Percentiles rank a stretch among this genome's conserved stretches.
Conservation (phyloP, 2,113 vertebrate genomes). For the Datnioides undecimradiatus region DNA sequence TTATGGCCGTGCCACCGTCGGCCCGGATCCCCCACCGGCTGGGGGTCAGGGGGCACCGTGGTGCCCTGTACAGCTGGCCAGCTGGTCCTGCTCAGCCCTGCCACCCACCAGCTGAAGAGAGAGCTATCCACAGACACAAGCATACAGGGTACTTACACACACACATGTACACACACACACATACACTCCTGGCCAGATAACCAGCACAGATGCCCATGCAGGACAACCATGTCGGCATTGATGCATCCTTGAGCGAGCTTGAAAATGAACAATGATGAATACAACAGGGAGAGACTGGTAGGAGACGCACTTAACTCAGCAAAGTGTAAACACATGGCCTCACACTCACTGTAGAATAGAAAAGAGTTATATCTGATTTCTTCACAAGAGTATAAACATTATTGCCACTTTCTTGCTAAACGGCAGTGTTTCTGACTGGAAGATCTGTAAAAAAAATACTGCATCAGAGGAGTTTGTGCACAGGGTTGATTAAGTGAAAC, state of each 20-base stretch:
- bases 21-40: slow-evolving; percentile 66
- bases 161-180: slow-evolving; percentile 11
- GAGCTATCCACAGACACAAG: slow-evolving; percentile 13
- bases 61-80: slow-evolving; percentile 75
- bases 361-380: neutral
- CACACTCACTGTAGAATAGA: neutral
- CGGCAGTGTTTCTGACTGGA: neutral
- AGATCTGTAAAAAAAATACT: neutral
- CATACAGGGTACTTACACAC: slow-evolving; percentile 11
- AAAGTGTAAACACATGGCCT: neutral
- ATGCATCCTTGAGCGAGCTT: slow-evolving; percentile 52
- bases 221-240: slow-evolving; percentile 43
- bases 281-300: neutral
- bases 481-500: neutral
- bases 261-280: slow-evolving; percentile 18
- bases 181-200: slow-evolving; percentile 49
- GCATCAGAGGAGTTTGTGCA: neutral
- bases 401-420: neutral
- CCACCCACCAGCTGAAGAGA: slow-evolving; percentile 62
- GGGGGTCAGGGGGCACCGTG: slow-evolving; percentile 59
- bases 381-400: neutral
- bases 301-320: neutral
- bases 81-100: slow-evolving; percentile 72
- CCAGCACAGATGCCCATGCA: slow-evolving; percentile 57
- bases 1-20: slow-evolving; percentile 69